phyloP scores from a whole-genome alignment of 2,888 invertebrate genomes.

The Cantharis lateralis region DNA sequence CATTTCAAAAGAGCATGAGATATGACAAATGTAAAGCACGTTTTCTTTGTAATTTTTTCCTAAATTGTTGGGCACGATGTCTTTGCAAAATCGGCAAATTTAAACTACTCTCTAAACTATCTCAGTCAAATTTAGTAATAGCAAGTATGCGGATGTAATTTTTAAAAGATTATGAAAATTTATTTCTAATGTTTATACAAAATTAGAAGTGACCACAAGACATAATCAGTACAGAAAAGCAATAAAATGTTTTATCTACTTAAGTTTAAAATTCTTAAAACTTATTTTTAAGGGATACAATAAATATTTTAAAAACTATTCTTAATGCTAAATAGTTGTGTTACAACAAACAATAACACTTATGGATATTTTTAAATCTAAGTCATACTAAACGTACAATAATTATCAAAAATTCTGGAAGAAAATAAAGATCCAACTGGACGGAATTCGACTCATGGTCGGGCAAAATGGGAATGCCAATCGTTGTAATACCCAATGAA shows the following conservation, averaged over 20 bases:
- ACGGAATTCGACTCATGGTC: background rate
- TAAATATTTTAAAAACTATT: background rate
- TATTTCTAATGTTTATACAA: constrained; percentile 17
- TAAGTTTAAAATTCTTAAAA: background rate
- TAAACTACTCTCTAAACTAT: constrained; percentile 25
- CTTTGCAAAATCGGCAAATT: constrained; percentile 26
- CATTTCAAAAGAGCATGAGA: constrained; percentile 31
- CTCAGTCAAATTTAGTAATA: constrained; percentile 29
- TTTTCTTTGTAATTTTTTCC: constrained; percentile 32
- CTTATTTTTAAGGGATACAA: background rate
- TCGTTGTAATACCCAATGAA: background rate
- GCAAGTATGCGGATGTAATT: constrained; percentile 22
- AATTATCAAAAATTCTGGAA: background rate
- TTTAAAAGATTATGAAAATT: constrained; percentile 20
- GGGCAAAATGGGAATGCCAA: background rate
- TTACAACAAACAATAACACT: background rate
- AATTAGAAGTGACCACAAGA: constrained; percentile 19
- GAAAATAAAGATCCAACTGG: background rate
- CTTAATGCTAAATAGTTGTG: background rate
- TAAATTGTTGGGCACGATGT: constrained; percentile 25
- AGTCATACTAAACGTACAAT: background rate
- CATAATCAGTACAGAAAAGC: background rate
- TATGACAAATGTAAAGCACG: constrained; percentile 41
- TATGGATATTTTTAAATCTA: background rate
- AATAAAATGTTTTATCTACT: background rate